Evolutionary conservation across 2,113 vertebrate species (phyloP).

Genomic region (Lota lota): DNA sequence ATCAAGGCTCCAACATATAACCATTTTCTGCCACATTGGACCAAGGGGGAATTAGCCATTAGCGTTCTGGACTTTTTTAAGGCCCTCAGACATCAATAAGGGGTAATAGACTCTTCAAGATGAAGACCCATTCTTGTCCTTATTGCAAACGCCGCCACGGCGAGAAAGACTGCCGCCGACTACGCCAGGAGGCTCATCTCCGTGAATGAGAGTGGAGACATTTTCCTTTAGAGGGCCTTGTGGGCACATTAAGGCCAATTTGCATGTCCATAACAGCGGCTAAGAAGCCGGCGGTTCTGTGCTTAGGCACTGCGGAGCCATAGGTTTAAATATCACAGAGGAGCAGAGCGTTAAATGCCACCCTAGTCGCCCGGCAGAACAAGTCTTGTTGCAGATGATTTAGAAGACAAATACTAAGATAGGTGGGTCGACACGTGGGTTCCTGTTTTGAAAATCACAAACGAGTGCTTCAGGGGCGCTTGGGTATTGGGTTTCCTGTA

Average conservation of each 20-base stretch:
- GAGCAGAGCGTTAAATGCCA: slow-evolving; percentile 52
- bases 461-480: too few relatives aligned
- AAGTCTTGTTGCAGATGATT: too few relatives aligned
- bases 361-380: slow-evolving; percentile 7
- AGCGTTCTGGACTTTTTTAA: too few relatives aligned
- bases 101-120: not conserved
- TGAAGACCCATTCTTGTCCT: slow-evolving; percentile 27
- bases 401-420: too few relatives aligned
- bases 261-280: slow-evolving; percentile 71
- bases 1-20: too few relatives aligned
- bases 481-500: too few relatives aligned
- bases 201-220: slow-evolving; percentile 61
- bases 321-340: slow-evolving; percentile 66
- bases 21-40: too few relatives aligned
- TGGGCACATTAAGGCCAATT: slow-evolving; percentile 76
- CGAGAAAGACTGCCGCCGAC: slow-evolving; percentile 31
- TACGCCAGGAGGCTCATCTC: slow-evolving; percentile 53
- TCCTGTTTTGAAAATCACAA: too few relatives aligned
- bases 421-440: too few relatives aligned
- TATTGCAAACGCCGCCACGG: slow-evolving; percentile 25
- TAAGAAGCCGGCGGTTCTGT: slow-evolving; percentile 57
- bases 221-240: slow-evolving; percentile 73
- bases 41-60: too few relatives aligned
- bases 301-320: slow-evolving; percentile 67
- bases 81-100: slow-evolving; percentile 23